Evolutionary conservation across 1,140 invertebrate genomes (phyloP), one percentile per base, ranked within the genome.

Genomic region (Bombus pyrosoma): DNA sequence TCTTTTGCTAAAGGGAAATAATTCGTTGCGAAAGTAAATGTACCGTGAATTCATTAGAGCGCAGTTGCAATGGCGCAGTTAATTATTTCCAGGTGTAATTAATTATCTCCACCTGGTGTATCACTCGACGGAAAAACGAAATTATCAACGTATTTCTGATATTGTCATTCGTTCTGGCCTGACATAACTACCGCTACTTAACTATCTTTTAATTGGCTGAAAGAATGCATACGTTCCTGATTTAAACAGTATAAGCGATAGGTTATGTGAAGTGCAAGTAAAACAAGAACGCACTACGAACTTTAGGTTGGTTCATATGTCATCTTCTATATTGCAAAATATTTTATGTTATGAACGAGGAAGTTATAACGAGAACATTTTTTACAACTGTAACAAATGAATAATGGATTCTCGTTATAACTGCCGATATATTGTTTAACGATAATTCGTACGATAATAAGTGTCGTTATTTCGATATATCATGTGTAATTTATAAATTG

Each of bases 71-170:
- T 81, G 69, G 84, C 28, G 78, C 71, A 81, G 84, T 85, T 81
- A 80, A 85, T 85, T 85, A 85, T 81, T 68, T 85, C 84, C 84
- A 81, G 84, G 77, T 81, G 79, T 43, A 81, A 85, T 80, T 81
- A 81, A 85, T 81, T 85, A 85, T 85, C 78, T 68, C 41, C 78
- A 81, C 28, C 79, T 22, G 84, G 59, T 64, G 71, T 57, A 80
- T 80, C 71, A n/a, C 22, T 47, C 62, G 57, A 43, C 57, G 62
- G 37, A 64, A 37, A 47, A 74, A 75, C 69, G 22, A 81, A 74
- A 81, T 81, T 75, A 85, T 81, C 62, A 68, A 64, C 57, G 41
- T 37, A 22, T 43, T 68, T 72, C 32, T 74, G 25, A 41, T 74
- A 68, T 68, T 32, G 43, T 25, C 69, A 13, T 28, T 39, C 71